Percentiles rank a stretch among this genome's conserved stretches.
phyloP scores from a whole-genome alignment of 2,113 vertebrate genomes.

The Oncorhynchus tshawytscha region DNA sequence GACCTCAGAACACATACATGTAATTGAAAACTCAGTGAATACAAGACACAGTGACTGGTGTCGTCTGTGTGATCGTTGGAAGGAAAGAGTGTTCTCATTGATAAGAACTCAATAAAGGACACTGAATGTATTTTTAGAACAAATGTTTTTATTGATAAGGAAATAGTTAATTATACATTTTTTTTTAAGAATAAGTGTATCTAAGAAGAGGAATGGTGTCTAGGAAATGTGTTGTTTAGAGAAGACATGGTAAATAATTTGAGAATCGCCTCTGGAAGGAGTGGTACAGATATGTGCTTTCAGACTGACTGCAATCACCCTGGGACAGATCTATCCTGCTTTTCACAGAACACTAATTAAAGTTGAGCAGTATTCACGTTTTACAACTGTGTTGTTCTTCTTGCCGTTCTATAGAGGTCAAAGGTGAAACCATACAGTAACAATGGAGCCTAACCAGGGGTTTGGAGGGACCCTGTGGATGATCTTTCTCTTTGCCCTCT shows the following conservation, averaged over 20 bases:
- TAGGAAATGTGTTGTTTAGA: background rate
- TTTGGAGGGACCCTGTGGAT: conserved; percentile 5
- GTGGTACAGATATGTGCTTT: background rate
- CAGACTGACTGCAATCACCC: background rate
- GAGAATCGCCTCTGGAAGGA: background rate
- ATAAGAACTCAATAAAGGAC: conserved; percentile 53
- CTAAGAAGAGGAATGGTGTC: background rate
- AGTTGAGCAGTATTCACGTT: background rate
- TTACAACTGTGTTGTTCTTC: conserved; percentile 3
- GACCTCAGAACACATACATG: background rate
- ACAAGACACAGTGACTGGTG: conserved; percentile 23
- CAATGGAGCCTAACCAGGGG: conserved; percentile 26
- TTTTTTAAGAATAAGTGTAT: background rate
- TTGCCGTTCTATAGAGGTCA: conserved; percentile 2
- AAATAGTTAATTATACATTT: conserved; percentile 8
- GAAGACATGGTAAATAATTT: background rate
- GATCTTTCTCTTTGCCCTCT: conserved; percentile 34
- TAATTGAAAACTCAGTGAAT: background rate
- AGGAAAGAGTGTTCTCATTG: conserved; percentile 63
- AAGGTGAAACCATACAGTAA: background rate
- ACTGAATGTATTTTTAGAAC: conserved; percentile 50
- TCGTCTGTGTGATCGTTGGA: conserved; percentile 9
- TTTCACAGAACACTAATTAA: background rate
- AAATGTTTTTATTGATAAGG: conserved; percentile 45
- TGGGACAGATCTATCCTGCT: background rate